Conservation (phyloP, 2,797 vertebrate species). For the Sebastes trivittatus region DNA sequence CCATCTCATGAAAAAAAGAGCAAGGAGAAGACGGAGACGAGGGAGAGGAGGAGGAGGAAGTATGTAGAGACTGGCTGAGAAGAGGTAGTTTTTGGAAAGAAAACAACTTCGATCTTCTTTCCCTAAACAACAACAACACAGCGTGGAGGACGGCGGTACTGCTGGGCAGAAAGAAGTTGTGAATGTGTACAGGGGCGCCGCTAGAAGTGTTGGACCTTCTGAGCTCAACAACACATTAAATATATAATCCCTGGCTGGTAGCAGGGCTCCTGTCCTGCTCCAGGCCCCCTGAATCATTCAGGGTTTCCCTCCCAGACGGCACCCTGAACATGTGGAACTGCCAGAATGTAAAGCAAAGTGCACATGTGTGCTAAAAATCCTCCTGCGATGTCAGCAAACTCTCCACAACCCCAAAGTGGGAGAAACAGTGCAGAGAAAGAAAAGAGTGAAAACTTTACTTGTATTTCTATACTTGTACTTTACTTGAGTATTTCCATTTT, state of each 20-base stretch:
- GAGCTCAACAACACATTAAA: slow-evolving; percentile 47
- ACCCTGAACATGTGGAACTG: slow-evolving; percentile 3
- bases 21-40: background rate
- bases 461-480: background rate
- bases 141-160: background rate
- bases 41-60: background rate
- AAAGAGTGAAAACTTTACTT: background rate
- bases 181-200: background rate
- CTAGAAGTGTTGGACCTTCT: background rate
- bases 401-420: background rate
- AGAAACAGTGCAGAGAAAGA: background rate
- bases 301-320: slow-evolving; percentile 7
- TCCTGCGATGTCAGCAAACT: slow-evolving; percentile 40
- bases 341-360: slow-evolving; percentile 19
- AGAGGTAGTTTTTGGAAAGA: slow-evolving; percentile 2
- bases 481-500: background rate
- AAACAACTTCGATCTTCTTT: slow-evolving; percentile 21
- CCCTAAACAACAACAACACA: slow-evolving; percentile 31
- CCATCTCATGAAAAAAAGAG: slow-evolving; percentile 18
- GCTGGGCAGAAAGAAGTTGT: background rate
- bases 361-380: slow-evolving; percentile 6
- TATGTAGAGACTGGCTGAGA: background rate
- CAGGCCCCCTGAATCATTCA: slow-evolving; percentile 57
- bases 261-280: slow-evolving; percentile 29
- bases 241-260: slow-evolving; percentile 44